phyloP scores from a whole-genome alignment of 1,140 invertebrate species.

The Drosophila nannoptera region DNA sequence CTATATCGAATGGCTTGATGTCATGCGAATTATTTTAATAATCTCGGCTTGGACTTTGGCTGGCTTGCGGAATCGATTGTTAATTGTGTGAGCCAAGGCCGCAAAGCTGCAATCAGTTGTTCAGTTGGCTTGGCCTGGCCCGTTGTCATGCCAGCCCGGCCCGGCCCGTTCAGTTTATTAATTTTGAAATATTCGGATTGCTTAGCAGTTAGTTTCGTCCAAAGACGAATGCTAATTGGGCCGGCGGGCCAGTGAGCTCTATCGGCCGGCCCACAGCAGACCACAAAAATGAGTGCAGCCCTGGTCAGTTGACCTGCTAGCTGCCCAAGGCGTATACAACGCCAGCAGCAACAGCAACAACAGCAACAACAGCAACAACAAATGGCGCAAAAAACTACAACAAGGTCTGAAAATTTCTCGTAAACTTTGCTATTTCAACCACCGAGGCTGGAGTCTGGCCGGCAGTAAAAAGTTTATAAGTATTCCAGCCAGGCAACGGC shows the following conservation, averaged over 20 bases:
- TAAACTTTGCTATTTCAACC: conserved; percentile 58
- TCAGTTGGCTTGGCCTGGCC: background rate
- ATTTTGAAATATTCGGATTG: too few species aligned
- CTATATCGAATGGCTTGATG: conserved; percentile 8
- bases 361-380: conserved; percentile 12
- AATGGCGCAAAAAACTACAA: conserved; percentile 10
- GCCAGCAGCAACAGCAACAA: background rate
- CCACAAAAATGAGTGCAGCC: conserved; percentile 37
- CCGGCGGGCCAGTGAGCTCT: conserved; percentile 10
- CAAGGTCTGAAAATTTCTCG: conserved; percentile 30
- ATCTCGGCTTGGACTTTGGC: conserved; percentile 16
- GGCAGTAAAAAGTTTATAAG: conserved; percentile 61
- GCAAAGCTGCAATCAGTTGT: background rate
- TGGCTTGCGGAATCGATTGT: background rate
- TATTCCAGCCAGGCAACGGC: conserved; percentile 22
- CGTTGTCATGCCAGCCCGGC: background rate
- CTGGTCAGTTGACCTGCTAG: conserved; percentile 31
- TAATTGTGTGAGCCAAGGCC: background rate
- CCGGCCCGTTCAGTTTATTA: too few species aligned
- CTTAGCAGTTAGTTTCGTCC: conserved; percentile 13
- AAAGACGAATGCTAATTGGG: conserved; percentile 59
- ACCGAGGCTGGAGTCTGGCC: conserved; percentile 20
- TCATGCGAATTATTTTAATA: conserved; percentile 68
- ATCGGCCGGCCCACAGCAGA: conserved; percentile 27
- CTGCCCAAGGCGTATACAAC: conserved; percentile 2